Conservation (phyloP, 2,888 invertebrate genomes). For the Sphaerophoria rueppellii region DNA sequence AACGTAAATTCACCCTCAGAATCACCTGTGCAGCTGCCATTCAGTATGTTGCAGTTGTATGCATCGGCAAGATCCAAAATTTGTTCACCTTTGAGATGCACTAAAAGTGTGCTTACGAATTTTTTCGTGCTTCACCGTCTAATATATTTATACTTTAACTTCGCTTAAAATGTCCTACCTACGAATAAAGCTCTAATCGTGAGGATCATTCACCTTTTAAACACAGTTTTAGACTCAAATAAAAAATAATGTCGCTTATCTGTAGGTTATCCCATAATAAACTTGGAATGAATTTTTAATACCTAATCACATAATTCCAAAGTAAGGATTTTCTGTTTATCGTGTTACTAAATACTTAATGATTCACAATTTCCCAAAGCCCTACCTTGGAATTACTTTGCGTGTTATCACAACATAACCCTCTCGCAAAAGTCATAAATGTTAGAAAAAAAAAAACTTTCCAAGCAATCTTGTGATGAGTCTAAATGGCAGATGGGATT, state of each 20-base stretch:
- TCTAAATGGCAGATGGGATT: constrained; percentile 42
- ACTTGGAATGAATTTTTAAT: constrained; percentile 12
- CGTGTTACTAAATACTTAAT: constrained; percentile 65
- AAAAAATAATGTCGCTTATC: not conserved
- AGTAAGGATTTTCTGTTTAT: constrained; percentile 51
- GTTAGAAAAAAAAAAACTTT: constrained; percentile 11
- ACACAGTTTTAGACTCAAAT: too few relatives aligned
- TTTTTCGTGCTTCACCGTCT: too few relatives aligned
- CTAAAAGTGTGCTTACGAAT: too few relatives aligned
- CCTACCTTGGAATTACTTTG: constrained; percentile 57
- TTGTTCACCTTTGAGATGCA: too few relatives aligned
- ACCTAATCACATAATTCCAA: constrained; percentile 60
- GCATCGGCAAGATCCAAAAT: too few relatives aligned
- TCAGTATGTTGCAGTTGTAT: too few relatives aligned
- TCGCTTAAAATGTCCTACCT: too few relatives aligned
- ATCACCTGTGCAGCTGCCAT: too few relatives aligned
- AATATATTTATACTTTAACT: too few relatives aligned
- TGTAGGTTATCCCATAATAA: constrained; percentile 6
- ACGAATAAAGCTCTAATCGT: too few relatives aligned
- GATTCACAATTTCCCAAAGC: constrained; percentile 66
- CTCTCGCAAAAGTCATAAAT: constrained; percentile 12
- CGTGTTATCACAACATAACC: constrained; percentile 60
- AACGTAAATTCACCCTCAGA: too few relatives aligned
- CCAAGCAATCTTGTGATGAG: constrained; percentile 53
- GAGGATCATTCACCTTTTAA: too few relatives aligned